Conservation (phyloP, 2,888 invertebrate species). For the Sympetrum striolatum region DNA sequence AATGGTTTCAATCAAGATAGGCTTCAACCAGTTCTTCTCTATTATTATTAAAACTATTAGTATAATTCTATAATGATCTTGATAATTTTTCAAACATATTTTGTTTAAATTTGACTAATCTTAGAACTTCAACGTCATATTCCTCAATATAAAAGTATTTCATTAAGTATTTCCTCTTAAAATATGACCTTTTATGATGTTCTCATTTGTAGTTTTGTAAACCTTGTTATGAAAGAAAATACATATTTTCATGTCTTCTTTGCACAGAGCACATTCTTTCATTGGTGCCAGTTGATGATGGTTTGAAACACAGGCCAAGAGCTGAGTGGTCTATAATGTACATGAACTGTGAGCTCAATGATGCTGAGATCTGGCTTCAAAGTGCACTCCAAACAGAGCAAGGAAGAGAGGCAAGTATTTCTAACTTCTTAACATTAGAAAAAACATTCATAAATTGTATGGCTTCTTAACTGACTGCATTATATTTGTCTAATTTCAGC, state of each 20-base stretch:
- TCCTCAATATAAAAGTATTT: too few relatives aligned
- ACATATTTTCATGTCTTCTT: background rate
- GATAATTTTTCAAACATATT: too few relatives aligned
- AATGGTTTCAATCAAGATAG: too few relatives aligned
- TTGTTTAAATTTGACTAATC: too few relatives aligned
- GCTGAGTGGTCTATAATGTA: constrained; percentile 92
- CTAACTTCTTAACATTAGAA: background rate
- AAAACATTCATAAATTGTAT: background rate
- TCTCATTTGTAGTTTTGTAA: too few relatives aligned
- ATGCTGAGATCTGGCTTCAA: constrained; percentile 92
- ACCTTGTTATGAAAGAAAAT: too few relatives aligned
- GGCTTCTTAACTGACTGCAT: background rate
- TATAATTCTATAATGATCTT: too few relatives aligned
- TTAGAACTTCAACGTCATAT: too few relatives aligned
- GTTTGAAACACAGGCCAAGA: constrained; percentile 81
- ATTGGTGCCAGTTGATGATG: constrained; percentile 78
- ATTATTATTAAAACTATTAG: too few relatives aligned
- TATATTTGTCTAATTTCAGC: constrained; percentile 42
- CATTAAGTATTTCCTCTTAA: too few relatives aligned
- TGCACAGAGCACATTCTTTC: constrained; percentile 63
- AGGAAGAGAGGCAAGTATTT: constrained; percentile 57
- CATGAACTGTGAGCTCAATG: constrained; percentile 91
- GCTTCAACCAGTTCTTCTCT: too few relatives aligned
- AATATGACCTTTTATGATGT: too few relatives aligned
- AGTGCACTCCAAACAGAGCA: constrained; percentile 71